Percentiles rank a stretch among this genome's conserved stretches.
phyloP scores from a whole-genome alignment of 64 coral and sea anemone genomes.

The Stylophora pistillata region DNA sequence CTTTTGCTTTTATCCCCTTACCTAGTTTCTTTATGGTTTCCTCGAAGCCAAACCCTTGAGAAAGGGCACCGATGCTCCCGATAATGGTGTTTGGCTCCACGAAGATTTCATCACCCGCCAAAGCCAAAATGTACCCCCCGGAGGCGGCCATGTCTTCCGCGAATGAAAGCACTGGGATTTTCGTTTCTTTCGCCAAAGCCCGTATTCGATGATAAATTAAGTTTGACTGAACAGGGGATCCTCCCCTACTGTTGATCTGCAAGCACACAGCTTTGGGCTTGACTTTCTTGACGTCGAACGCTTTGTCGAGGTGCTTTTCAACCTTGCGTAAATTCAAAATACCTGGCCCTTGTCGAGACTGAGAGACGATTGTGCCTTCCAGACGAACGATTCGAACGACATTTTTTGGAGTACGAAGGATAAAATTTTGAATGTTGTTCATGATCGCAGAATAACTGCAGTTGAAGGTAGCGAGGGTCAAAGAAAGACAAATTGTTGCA shows the following conservation, averaged over 20 bases:
- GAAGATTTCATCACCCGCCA: conserved; percentile 86
- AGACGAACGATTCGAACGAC: conserved; percentile 84
- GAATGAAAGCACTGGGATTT: conserved; percentile 74
- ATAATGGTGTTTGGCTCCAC: conserved; percentile 77
- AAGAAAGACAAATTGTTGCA: too few species aligned
- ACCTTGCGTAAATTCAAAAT: conserved; percentile 62
- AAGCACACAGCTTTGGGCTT: conserved; percentile 91
- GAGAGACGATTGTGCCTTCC: conserved; percentile 45
- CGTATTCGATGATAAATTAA: conserved; percentile 81
- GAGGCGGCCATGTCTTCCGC: conserved; percentile 75
- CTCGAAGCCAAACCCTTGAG: conserved; percentile 64
- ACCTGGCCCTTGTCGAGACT: not conserved
- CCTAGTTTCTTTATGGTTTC: conserved; percentile 84
- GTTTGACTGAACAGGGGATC: conserved; percentile 72
- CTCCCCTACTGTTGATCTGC: conserved; percentile 80
- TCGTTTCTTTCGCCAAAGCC: conserved; percentile 49
- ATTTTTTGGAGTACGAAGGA: conserved; percentile 45
- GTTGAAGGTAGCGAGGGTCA: too few species aligned
- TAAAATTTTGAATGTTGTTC: conserved; percentile 17
- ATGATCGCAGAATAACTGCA: conserved; percentile 1
- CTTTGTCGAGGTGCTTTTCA: conserved; percentile 69
- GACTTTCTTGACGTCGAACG: conserved; percentile 81
- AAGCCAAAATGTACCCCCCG: conserved; percentile 78
- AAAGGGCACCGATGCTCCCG: conserved; percentile 75
- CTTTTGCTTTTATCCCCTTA: conserved; percentile 17